phyloP scores from a whole-genome alignment of 2,113 vertebrate genomes.

The Eretmochelys imbricata region DNA sequence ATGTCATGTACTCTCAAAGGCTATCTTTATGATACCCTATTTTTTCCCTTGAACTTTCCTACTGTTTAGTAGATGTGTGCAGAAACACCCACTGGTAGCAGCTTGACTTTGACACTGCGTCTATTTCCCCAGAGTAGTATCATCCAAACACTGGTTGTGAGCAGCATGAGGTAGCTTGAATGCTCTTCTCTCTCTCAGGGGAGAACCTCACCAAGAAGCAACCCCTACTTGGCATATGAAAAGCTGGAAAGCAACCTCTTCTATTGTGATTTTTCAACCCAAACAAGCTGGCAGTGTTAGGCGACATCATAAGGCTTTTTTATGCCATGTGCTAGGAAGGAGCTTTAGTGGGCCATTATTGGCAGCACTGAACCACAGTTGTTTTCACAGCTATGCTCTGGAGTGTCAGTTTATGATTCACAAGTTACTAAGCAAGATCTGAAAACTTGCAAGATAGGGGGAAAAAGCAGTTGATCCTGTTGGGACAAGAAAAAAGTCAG shows the following conservation, averaged over 20 bases:
- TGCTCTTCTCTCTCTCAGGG: conserved; percentile 58
- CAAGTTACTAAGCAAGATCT: conserved; percentile 69
- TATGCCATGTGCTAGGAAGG: conserved; percentile 64
- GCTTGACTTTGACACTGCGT: conserved; percentile 76
- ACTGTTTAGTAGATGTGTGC: conserved; percentile 45
- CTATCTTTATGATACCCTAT: conserved; percentile 44
- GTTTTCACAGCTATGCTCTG: conserved; percentile 74
- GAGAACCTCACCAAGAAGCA: conserved; percentile 56
- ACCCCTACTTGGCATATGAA: conserved; percentile 66
- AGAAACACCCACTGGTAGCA: conserved; percentile 73
- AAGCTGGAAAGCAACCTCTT: conserved; percentile 65
- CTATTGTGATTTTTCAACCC: conserved; percentile 48
- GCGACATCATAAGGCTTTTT: conserved; percentile 53
- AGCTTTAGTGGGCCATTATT: conserved; percentile 67
- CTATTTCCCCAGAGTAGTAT: conserved; percentile 70
- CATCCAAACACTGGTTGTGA: conserved; percentile 55
- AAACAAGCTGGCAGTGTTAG: conserved; percentile 51
- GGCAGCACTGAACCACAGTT: conserved; percentile 72
- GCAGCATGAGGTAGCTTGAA: conserved; percentile 48
- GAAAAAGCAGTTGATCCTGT: conserved; percentile 36
- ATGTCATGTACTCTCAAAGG: conserved; percentile 60
- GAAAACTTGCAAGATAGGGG: conserved; percentile 43
- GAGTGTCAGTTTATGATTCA: conserved; percentile 75
- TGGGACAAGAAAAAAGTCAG: conserved; percentile 25
- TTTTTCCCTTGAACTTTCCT: conserved; percentile 68